Base-by-base conservation (phyloP, 2,113 vertebrate species). In the Tachycineta bicolor region DNA sequence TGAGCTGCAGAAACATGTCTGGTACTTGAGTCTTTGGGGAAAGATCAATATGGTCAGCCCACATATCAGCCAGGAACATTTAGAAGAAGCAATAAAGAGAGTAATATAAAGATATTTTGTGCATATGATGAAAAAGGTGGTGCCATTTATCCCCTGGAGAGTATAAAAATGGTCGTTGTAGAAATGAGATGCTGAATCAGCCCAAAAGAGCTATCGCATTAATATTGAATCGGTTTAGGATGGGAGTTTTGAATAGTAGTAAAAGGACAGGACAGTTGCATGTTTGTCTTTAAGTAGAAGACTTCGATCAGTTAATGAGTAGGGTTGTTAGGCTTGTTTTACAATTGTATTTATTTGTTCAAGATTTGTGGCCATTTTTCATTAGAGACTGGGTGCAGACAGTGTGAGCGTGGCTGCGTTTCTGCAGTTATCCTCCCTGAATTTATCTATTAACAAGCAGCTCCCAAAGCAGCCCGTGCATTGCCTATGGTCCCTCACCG, bases 181-280 rank as follows among this genome's bases (percentile, higher is more conserved):
- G 85, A 94, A 86, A 92, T 37, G 55, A 95, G 52, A 78, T 83
- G 92, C 87, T 96, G 90, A 96, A 90, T 91, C 94, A 95, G 79
- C 79, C 75, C 63, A 34, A 87, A 77, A 82, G 77, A 79, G 14
- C 49, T 68, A 93, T 80, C 1, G 3, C 75, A 52, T 91, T 83
- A 80, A 39, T 80, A 88, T 46, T 67, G 62, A 46, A 60, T 56
- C 76, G 76, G 23, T 88, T 91, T 74, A 83, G 55, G 24, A 63
- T 74, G 44, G 21, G 39, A 74, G 24, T 76, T 90, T 74, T 86
- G 44, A 74, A 71, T 75, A 56, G 53, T 26, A 50, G 28, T 47
- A 73, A 94, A 90, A 82, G 20, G 78, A 44, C 39, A 19, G 43
- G 33, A 29, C 33, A 73, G 53, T 76, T 10, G 1, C 14, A 15